Evolutionary conservation across 2,888 invertebrate species (phyloP), one percentile per base, ranked within the genome.

Genomic region (Trissonchulus sp.): DNA sequence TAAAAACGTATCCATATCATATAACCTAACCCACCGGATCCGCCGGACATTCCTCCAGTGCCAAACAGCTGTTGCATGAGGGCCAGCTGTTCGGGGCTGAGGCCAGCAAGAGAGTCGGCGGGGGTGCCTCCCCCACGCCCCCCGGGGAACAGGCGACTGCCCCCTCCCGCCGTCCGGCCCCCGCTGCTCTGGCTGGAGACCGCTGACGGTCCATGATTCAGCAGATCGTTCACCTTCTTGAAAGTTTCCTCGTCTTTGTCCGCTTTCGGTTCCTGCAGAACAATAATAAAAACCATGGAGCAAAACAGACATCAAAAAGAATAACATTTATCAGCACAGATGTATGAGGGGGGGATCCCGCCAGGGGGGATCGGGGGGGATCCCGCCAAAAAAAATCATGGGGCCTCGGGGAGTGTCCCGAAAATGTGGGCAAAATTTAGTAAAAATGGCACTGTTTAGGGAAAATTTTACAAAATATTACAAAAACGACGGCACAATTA

Each of bases 181-280:
- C 65, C 78, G 75, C 28, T 73, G 68, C 33, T 74, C 77, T 48
- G 75, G 65, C 15, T 75, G 81, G 2, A 78, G 68, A 77, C 76
- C 28, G 74, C 63, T 76, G 30, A 79, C 71, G 71, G 71, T 23
- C 71, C 71, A 85, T 97, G 95, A 85, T 97, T 98, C 80, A 99
- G 87, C 38, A 92, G 90, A 83, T 98, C 97, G 86, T 99, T 98
- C 65, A 97, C 92, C 79, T 91, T 82, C 93, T 82, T 83, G 83
- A 93, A 93, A 79, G 90, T 89, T 68, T 98, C 98, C 79, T 97
- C 97, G 87, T 99, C 98, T 83, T 94, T 95, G 71, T 98, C 97
- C 15, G 90, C 89, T 85, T 94, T 93, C 0, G 94, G 91, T 84
- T 99, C 99, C 92, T 93, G 80, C n/a, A 1, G 84, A 82, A 72